Conservation (phyloP, 2,797 vertebrate species). For the Rhincodon typus region DNA sequence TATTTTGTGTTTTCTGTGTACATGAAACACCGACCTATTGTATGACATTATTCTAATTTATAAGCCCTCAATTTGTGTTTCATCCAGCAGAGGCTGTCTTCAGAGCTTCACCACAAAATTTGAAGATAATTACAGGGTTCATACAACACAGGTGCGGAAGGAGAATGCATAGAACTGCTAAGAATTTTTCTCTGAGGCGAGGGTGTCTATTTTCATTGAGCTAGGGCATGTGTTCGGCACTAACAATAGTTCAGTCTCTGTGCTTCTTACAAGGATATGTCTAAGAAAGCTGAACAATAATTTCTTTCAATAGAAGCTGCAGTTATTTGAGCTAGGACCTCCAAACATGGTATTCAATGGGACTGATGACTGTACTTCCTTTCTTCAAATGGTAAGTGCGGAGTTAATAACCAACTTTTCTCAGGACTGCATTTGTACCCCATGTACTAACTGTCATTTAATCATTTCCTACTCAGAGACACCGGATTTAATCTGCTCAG, state of each 20-base stretch:
- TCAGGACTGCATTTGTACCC: neutral
- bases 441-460: neutral
- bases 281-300: constrained; percentile 22
- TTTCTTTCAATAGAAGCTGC: constrained; percentile 7
- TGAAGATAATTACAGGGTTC: constrained; percentile 29
- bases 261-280: neutral
- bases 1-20: neutral
- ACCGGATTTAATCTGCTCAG: neutral
- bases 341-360: neutral
- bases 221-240: constrained; percentile 10
- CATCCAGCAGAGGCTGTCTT: neutral
- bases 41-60: neutral
- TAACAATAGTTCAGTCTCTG: constrained; percentile 27
- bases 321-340: constrained; percentile 3
- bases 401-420: neutral
- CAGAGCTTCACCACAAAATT: neutral
- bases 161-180: constrained; percentile 20
- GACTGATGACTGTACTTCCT: neutral
- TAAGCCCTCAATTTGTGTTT: neutral
- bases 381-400: constrained; percentile 20
- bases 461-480: neutral
- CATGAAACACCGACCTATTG: no score
- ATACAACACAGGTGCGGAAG: constrained; percentile 19
- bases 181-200: constrained; percentile 33
- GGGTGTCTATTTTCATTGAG: constrained; percentile 30